Base-by-base conservation (phyloP, 2,888 invertebrate genomes). In the Leptarthrus brevirostris region DNA sequence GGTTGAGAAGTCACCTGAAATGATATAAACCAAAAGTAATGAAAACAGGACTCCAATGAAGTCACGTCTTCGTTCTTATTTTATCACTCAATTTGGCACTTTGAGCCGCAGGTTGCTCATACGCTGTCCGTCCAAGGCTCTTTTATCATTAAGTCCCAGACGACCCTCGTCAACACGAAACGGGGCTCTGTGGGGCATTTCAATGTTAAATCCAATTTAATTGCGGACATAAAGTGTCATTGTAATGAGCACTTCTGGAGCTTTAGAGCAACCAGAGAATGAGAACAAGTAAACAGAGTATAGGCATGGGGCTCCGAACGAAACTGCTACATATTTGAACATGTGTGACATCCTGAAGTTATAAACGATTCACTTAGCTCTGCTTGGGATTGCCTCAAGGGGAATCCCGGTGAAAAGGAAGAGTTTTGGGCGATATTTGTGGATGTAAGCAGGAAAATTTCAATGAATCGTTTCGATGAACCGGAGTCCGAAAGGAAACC, bases 181-280 rank as follows among this genome's bases (percentile, higher is more conserved):
- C 52, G 14, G 61, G 36, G 53, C 70, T 34, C 70, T 14, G 18
- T 30, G 36, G 66, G 53, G 20, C 22, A 53, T 70, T 70, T 53
- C 53, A 34, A 26, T 52, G 52, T 20, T 52, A 70, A 70, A 53
- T 70, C 70, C 70, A 70, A 52, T 70, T 70, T 70, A 70, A 70
- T 70, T 70, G 70, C 53, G 70, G 36, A 53, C 53, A 34, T 34
- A 70, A 70, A 70, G 22, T 52, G 36, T 70, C 52, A 52, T 52
- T 52, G 36, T 70, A 70, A 70, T 53, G 36, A 34, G 52, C 22
- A 30, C 14, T 44, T 66, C 49, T 16, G 26, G 47, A 30, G 26
- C 30, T 30, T 30, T 3, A 12, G 40, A 26, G 18, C 61, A n/a
- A n/a, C 61, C 14, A 6, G 24, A 34, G 26, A 12, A 40, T 12